These are phyloP conservation scores for Agriopis leucophaearia DNA, from an alignment of 2,888 invertebrate species.

Conservation along the genomic window DNA sequence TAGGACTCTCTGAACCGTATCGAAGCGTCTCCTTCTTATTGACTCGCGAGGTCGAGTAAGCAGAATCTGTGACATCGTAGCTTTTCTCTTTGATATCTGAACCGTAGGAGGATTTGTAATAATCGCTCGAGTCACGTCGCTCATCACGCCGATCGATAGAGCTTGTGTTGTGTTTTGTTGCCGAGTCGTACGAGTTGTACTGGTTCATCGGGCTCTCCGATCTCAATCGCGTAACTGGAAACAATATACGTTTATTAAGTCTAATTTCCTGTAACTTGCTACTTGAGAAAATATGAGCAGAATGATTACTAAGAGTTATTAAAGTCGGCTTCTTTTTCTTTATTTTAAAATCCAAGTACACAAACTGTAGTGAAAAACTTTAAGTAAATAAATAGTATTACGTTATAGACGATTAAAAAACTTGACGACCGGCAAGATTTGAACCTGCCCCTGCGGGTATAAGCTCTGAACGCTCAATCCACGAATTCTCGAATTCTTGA, in stretches of 20 bases:
- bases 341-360: no score
- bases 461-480: no score
- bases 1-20: conserved; percentile 79
- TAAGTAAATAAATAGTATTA: no score
- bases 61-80: conserved; percentile 79
- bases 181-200: conserved; percentile 74
- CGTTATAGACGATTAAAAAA: no score
- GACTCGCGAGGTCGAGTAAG: conserved; percentile 74
- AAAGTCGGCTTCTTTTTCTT: no score
- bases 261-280: not conserved
- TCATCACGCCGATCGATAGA: conserved; percentile 80
- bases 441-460: no score
- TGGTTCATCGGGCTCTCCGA: conserved; percentile 82
- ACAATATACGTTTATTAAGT: conserved; percentile 24
- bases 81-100: conserved; percentile 76
- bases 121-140: conserved; percentile 75
- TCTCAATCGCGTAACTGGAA: conserved; percentile 78
- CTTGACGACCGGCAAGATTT: no score
- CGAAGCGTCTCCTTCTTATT: conserved; percentile 74
- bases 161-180: conserved; percentile 71
- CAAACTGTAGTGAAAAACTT: no score
- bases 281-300: not conserved
- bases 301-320: no score
- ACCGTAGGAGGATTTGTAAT: conserved; percentile 76
- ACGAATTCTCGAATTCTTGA: no score